phyloP scores from a whole-genome alignment of 2,888 invertebrate genomes.

The Drosophila buzzatii region DNA sequence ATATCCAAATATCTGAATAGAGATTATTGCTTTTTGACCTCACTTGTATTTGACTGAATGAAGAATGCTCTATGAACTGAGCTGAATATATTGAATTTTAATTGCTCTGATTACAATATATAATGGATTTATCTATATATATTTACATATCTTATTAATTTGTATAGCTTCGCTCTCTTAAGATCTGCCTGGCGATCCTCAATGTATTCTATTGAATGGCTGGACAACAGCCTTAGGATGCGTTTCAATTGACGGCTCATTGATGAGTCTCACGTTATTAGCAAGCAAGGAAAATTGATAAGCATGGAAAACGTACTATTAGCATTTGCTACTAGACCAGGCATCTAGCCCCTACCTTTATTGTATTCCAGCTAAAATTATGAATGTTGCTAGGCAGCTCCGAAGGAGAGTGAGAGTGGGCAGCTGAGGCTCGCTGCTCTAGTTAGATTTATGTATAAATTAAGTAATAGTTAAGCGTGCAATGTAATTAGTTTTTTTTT shows the following conservation, averaged over 20 bases:
- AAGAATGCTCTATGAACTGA: too few relatives aligned
- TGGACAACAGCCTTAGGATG: not conserved
- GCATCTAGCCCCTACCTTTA: not conserved
- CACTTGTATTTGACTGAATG: too few relatives aligned
- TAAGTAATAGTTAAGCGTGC: not conserved
- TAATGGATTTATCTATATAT: too few relatives aligned
- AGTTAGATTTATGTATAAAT: not conserved
- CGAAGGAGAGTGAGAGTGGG: not conserved
- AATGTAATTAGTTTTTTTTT: not conserved
- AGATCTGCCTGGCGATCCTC: not conserved
- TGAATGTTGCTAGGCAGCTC: not conserved
- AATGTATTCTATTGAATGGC: not conserved
- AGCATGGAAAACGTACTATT: not conserved
- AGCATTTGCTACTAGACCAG: not conserved
- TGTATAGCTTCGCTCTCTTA: too few relatives aligned
- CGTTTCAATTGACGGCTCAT: not conserved
- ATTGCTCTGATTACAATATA: too few relatives aligned
- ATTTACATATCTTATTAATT: too few relatives aligned
- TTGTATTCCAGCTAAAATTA: not conserved
- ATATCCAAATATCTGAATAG: too few relatives aligned
- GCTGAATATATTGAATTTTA: too few relatives aligned
- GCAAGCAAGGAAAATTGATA: not conserved
- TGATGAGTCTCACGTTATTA: not conserved
- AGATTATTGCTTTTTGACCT: too few relatives aligned
- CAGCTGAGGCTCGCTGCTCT: not conserved